Percentiles rank a stretch among this genome's conserved stretches.
These are phyloP conservation scores for Acanthornis magna DNA, from an alignment of 2,797 vertebrate genomes.

Conservation along the genomic window DNA sequence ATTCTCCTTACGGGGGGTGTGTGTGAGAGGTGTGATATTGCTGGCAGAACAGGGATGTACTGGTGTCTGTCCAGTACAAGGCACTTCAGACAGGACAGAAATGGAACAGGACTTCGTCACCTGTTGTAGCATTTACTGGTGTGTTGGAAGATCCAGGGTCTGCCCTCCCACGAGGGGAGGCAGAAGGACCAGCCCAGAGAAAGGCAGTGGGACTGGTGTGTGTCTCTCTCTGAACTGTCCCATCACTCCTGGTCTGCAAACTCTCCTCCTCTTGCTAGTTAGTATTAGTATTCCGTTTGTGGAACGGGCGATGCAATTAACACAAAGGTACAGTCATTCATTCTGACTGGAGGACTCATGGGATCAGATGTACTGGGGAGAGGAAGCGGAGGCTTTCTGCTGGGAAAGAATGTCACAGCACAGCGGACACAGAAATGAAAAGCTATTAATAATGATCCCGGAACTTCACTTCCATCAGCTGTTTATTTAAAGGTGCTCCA, in stretches of 20 bases:
- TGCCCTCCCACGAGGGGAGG: not conserved
- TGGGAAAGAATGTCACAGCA: constrained; percentile 80
- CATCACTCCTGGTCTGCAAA: not conserved
- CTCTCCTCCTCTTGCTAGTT: constrained; percentile 23
- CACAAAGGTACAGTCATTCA: constrained; percentile 77
- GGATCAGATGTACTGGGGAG: constrained; percentile 69
- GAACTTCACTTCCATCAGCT: constrained; percentile 82
- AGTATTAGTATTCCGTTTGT: constrained; percentile 69
- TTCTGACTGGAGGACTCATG: constrained; percentile 74
- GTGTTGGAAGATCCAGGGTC: not conserved
- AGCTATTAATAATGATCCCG: constrained; percentile 82
- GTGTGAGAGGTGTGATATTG: not conserved
- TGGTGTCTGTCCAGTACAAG: not conserved
- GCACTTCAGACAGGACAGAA: not conserved
- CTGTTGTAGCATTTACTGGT: not conserved
- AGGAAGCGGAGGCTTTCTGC: constrained; percentile 73
- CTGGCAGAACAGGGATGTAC: not conserved
- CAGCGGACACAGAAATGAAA: constrained; percentile 80
- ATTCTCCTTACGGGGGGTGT: rapidly evolving
- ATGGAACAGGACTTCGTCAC: not conserved
- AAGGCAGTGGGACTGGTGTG: not conserved
- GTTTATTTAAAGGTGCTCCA: constrained; percentile 83
- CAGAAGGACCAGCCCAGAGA: not conserved
- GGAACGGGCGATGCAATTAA: constrained; percentile 71
- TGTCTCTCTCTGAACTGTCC: not conserved